phyloP scores from a whole-genome alignment of 2,797 vertebrate species.

The Allobates femoralis region DNA sequence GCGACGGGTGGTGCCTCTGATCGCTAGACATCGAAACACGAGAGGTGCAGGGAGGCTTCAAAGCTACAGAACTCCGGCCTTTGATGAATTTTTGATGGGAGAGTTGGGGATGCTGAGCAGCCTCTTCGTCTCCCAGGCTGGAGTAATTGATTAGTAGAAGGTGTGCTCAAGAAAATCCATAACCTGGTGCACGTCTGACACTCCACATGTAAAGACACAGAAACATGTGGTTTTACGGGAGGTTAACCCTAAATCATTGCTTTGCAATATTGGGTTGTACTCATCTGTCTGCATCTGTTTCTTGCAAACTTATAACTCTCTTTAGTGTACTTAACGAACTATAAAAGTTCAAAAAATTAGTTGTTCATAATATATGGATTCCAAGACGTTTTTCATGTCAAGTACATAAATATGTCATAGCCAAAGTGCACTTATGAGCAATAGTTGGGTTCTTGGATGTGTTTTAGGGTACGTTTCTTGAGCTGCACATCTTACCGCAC shows the following conservation, averaged over 20 bases:
- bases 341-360: background rate
- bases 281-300: background rate
- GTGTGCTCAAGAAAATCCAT: slow-evolving; percentile 70
- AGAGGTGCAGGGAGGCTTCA: slow-evolving; percentile 60
- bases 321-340: background rate
- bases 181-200: slow-evolving; percentile 30
- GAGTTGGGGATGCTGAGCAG: slow-evolving; percentile 80
- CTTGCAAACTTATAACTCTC: background rate
- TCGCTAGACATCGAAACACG: slow-evolving; percentile 59
- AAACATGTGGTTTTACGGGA: background rate
- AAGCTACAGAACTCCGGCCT: slow-evolving; percentile 71
- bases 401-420: background rate
- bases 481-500: too few species aligned
- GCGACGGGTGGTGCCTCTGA: slow-evolving; percentile 52
- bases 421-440: background rate
- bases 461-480: background rate
- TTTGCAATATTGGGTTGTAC: background rate
- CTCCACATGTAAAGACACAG: slow-evolving; percentile 12
- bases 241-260: slow-evolving; percentile 40
- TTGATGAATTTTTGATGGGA: slow-evolving; percentile 85
- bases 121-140: slow-evolving; percentile 77
- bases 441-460: background rate
- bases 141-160: slow-evolving; percentile 85
- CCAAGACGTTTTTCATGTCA: background rate
- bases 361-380: background rate